Evolutionary conservation across 2,797 vertebrate species (phyloP).

Genomic region (Eulemur mongoz): DNA sequence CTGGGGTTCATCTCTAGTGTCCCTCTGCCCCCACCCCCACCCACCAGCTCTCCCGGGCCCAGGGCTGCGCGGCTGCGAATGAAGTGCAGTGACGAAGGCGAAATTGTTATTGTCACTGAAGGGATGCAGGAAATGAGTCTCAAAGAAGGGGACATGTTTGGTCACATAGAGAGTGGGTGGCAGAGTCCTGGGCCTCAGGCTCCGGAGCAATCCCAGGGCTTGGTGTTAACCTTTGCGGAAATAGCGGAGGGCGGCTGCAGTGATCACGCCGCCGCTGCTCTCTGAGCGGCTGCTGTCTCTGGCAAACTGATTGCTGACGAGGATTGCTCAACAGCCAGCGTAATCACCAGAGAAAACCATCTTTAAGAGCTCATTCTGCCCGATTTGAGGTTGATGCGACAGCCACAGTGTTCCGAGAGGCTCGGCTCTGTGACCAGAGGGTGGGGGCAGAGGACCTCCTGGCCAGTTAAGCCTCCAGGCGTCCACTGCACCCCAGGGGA

Average conservation of each 20-base stretch:
- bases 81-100: fast-evolving
- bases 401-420: not conserved
- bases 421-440: fast-evolving
- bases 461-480: not conserved
- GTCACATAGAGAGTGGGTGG: not conserved
- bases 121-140: not conserved
- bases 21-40: fast-evolving
- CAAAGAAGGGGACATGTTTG: not conserved
- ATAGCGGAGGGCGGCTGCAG: not conserved
- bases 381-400: conserved; percentile 5
- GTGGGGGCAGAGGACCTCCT: fast-evolving
- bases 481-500: not conserved
- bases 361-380: conserved; percentile 69
- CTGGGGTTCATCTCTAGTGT: not conserved
- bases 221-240: not conserved
- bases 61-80: fast-evolving
- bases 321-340: conserved; percentile 70
- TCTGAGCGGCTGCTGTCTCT: conserved; percentile 70
- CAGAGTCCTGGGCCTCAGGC: not conserved
- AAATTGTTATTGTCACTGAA: not conserved
- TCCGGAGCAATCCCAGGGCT: not conserved
- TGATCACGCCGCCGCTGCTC: conserved; percentile 59
- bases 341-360: conserved; percentile 67
- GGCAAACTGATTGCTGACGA: conserved; percentile 77
- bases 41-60: fast-evolving